Conservation (phyloP, 2,888 invertebrate species). For the Chloromyia formosa region DNA sequence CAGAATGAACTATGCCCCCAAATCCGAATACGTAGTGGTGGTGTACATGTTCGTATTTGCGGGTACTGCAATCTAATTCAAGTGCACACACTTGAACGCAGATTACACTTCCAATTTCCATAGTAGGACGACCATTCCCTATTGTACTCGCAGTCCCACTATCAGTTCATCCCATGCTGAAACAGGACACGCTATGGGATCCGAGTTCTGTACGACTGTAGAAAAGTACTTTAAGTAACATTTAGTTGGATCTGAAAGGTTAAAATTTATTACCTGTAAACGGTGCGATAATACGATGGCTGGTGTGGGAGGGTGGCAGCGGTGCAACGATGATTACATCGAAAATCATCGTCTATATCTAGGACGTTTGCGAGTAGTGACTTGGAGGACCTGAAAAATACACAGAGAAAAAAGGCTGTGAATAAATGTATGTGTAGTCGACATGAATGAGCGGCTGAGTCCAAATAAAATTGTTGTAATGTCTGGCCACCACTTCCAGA, state of each 20-base stretch:
- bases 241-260: slow-evolving; percentile 60
- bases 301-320: slow-evolving; percentile 67
- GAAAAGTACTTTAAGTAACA: slow-evolving; percentile 22
- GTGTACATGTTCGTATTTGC: neutral
- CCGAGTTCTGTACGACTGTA: neutral
- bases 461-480: slow-evolving; percentile 20
- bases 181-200: neutral
- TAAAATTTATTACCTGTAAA: slow-evolving; percentile 67
- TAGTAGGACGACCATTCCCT: neutral
- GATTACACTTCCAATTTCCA: slow-evolving; percentile 27
- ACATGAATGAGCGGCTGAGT: neutral
- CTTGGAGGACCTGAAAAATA: slow-evolving; percentile 78
- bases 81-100: neutral
- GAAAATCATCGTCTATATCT: slow-evolving; percentile 96
- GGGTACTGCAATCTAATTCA: neutral
- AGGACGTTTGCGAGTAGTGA: slow-evolving; percentile 95
- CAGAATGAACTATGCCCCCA: too few species aligned
- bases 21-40: too few species aligned
- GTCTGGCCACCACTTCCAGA: slow-evolving; percentile 10
- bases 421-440: neutral
- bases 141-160: slow-evolving; percentile 1
- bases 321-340: slow-evolving; percentile 75
- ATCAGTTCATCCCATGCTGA: slow-evolving; percentile 16
- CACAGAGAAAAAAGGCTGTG: slow-evolving; percentile 25
- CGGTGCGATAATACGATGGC: slow-evolving; percentile 74